Evolutionary conservation across 2,888 invertebrate genomes (phyloP), one percentile per base, ranked within the genome.

Genomic region (Eudemis profundana): DNA sequence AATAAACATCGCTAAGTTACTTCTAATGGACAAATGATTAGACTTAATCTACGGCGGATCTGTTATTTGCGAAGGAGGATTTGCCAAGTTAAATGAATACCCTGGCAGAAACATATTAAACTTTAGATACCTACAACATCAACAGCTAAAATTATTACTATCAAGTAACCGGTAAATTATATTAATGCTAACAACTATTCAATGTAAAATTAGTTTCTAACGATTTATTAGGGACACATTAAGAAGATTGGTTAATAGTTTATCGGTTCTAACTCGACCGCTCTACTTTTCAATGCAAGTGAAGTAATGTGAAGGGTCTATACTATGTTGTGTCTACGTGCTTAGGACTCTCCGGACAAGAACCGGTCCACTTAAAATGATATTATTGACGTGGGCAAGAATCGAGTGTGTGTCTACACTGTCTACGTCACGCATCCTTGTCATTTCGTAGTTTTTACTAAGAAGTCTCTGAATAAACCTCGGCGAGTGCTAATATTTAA

Each of bases 331-430:
- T 71, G 72, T 81, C 81, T 83, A 82, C 78, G 79, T 76, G 74
- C 70, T 77, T 78, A 78, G 76, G 76, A 78, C 74, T 75, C 82
- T 76, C 78, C 78, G 76, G 74, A 68, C 69, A 68, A 74, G 77
- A 89, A 90, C 89, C 89, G 89, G 89, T 89, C 77, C 84, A 85
- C 84, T 87, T 86, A 84, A 82, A 86, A 84, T 84, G 74, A 85
- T 87, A 87, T 83, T 85, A 83, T 85, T 86, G 82, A 85, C 78
- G 84, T 81, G 81, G 78, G 77, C 76, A 73, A 74, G 75, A 76
- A 72, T 68, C 68, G 56, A 61, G 57, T 57, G 68, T 68, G 56
- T 67, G 51, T 51, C 44, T 67, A 61, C 50, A 56, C 51, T 62
- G 57, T 38, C 50, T 62, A 61, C 61, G 56, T 68, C 54, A 61